phyloP scores from a whole-genome alignment of 2,888 invertebrate genomes.

The Anticlea derivata region DNA sequence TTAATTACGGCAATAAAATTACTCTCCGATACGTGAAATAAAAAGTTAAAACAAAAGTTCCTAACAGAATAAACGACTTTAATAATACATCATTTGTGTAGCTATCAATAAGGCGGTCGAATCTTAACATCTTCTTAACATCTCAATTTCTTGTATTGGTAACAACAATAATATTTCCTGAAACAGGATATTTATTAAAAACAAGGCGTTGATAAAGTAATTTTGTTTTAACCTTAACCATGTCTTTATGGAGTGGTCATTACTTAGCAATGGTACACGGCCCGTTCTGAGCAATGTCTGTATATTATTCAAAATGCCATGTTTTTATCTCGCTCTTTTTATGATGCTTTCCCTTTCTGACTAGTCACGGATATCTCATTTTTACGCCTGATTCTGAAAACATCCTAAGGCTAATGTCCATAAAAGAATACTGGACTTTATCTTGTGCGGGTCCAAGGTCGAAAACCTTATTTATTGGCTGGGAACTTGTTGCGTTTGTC shows the following conservation, averaged over 20 bases:
- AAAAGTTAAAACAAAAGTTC: conserved; percentile 51
- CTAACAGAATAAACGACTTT: conserved; percentile 65
- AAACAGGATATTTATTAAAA: conserved; percentile 84
- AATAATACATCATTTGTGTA: conserved; percentile 79
- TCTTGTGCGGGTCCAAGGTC: conserved; percentile 21
- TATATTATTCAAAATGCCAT: conserved; percentile 84
- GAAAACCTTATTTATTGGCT: conserved; percentile 29
- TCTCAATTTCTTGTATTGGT: conserved; percentile 82
- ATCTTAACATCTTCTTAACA: conserved; percentile 77
- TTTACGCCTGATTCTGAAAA: conserved; percentile 54
- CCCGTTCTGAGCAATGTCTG: conserved; percentile 82
- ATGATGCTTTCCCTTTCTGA: conserved; percentile 60
- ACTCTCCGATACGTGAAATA: conserved; percentile 52
- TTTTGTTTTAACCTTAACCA: conserved; percentile 84
- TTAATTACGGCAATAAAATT: conserved; percentile 58
- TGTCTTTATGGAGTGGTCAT: conserved; percentile 84
- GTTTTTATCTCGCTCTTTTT: conserved; percentile 72
- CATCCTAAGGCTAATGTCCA: conserved; percentile 45
- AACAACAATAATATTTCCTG: conserved; percentile 83
- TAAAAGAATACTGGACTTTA: conserved; percentile 44
- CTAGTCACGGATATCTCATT: conserved; percentile 77
- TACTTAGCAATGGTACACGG: conserved; percentile 84
- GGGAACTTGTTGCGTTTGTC: conserved; percentile 47
- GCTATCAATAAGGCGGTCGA: conserved; percentile 78
- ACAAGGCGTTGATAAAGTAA: conserved; percentile 85